A percentile compares a stretch with the other conserved stretches of the same genome.
These are phyloP conservation scores for Tetragonula carbonaria DNA, from an alignment of 2,888 invertebrate genomes.

Conservation along the genomic window DNA sequence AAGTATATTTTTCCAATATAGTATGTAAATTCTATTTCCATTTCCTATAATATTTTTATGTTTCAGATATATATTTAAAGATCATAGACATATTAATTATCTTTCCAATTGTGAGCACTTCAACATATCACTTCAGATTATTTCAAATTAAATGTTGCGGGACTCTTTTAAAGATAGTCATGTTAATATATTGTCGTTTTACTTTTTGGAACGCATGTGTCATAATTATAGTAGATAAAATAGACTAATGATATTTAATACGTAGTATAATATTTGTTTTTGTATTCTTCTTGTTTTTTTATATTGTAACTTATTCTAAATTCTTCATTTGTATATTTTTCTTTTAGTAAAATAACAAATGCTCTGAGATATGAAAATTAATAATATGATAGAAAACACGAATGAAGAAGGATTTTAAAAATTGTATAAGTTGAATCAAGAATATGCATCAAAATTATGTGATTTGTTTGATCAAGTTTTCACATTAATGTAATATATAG, in stretches of 20 bases:
- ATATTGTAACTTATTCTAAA: constrained; percentile 16
- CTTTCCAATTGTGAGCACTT: constrained; percentile 34
- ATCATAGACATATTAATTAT: constrained; percentile 43
- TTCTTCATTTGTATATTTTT: constrained; percentile 12
- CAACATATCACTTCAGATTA: constrained; percentile 22
- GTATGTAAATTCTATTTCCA: constrained; percentile 16
- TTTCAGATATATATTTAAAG: constrained; percentile 57
- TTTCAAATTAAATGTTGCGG: constrained; percentile 24
- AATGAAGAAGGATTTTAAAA: constrained; percentile 35
- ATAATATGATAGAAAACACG: constrained; percentile 16
- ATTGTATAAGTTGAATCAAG: constrained; percentile 23
- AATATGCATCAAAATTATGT: constrained; percentile 39
- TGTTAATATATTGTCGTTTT: constrained; percentile 10
- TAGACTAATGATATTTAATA: not conserved
- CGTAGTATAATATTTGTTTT: not conserved
- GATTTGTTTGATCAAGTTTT: constrained; percentile 38
- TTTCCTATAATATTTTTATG: constrained; percentile 49
- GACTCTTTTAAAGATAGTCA: constrained; percentile 1
- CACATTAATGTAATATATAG: constrained; percentile 62
- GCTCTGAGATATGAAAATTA: constrained; percentile 18
- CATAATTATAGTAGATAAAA: not conserved
- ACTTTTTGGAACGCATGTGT: not conserved
- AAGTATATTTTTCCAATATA: not conserved
- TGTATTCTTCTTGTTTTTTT: constrained; percentile 26
- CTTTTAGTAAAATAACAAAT: constrained; percentile 29